Evolutionary conservation across 2,113 vertebrate species (phyloP).

Genomic region (Anarhynchus alexandrinus): DNA sequence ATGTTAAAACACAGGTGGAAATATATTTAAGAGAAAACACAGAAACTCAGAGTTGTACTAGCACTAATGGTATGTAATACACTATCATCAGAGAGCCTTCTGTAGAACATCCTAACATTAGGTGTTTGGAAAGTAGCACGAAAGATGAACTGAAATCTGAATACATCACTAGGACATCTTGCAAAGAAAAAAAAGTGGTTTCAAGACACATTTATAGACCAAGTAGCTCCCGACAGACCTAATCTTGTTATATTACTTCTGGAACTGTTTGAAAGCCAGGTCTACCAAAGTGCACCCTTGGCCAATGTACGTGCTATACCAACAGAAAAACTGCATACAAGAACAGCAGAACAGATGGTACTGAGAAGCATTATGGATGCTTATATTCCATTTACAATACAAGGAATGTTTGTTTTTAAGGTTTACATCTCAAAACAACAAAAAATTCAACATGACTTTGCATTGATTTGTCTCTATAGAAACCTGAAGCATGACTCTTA

Average conservation of each 20-base stretch:
- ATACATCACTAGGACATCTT: not conserved
- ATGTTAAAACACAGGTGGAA: not conserved
- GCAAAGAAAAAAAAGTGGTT: not conserved
- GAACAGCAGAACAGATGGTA: not conserved
- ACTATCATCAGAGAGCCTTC: not conserved
- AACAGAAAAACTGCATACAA: not conserved
- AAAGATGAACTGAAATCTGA: not conserved
- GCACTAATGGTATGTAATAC: not conserved
- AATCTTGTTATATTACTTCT: not conserved
- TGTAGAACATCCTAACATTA: not conserved
- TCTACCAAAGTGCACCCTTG: not conserved
- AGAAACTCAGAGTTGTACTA: not conserved
- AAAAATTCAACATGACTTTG: not conserved
- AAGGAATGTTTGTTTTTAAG: not conserved
- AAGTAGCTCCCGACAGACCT: not conserved
- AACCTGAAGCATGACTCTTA: not conserved
- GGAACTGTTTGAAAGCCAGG: not conserved
- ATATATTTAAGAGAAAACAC: not conserved
- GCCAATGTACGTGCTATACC: rapidly evolving
- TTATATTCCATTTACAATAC: not conserved
- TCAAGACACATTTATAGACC: not conserved
- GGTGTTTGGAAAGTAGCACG: not conserved
- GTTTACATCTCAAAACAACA: not conserved
- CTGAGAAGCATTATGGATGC: not conserved
- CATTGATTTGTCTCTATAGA: not conserved